phyloP scores from a whole-genome alignment of 1,140 invertebrate genomes.

The Bombus polaris region DNA sequence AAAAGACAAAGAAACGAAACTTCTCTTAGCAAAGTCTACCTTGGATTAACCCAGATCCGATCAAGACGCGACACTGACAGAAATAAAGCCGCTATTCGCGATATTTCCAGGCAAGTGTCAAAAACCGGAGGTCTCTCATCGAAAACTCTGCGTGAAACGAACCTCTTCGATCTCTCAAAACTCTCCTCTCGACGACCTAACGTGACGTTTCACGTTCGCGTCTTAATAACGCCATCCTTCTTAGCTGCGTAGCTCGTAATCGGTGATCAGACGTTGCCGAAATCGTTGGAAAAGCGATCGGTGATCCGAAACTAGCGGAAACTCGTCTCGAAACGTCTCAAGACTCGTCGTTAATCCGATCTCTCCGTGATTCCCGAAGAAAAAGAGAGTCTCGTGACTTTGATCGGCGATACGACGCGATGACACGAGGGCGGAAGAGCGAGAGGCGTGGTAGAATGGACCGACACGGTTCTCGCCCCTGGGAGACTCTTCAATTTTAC shows the following conservation, averaged over 20 bases:
- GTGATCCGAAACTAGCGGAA: neutral
- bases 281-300: neutral
- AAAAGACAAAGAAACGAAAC: neutral
- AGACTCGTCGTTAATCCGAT: conserved; percentile 59
- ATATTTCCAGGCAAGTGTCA: neutral
- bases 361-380: neutral
- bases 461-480: conserved; percentile 44
- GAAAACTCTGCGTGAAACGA: neutral
- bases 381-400: conserved; percentile 43
- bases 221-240: neutral
- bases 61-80: too few species aligned
- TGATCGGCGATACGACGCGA: conserved; percentile 60
- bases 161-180: neutral
- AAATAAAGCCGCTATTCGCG: neutral
- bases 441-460: conserved; percentile 36
- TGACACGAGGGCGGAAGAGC: neutral
- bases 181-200: neutral
- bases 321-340: neutral
- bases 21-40: neutral
- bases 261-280: neutral
- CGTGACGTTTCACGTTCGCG: neutral
- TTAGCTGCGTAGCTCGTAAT: neutral
- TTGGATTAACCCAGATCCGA: neutral
- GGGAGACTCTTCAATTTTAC: conserved; percentile 76
- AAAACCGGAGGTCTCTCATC: neutral